Conservation (phyloP, 2,797 vertebrate genomes). For the Harpagifer antarcticus region DNA sequence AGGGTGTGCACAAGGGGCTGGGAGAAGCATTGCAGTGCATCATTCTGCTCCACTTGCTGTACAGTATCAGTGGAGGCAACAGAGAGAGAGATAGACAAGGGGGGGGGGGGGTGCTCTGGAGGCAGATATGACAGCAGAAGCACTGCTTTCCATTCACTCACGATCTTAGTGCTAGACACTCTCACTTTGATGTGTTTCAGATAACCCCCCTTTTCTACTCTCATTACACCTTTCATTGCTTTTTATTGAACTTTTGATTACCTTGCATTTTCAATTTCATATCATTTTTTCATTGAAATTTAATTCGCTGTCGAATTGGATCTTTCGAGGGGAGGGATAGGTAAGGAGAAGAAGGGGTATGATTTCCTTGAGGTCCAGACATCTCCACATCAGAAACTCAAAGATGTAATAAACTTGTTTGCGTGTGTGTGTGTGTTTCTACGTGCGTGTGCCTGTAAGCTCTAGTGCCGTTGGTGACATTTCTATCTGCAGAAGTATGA, state of each 20-base stretch:
- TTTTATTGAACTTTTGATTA: constrained; percentile 76
- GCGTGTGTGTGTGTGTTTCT: not conserved
- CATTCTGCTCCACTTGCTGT: constrained; percentile 87
- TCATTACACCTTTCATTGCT: constrained; percentile 73
- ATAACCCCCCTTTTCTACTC: constrained; percentile 67
- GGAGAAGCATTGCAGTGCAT: constrained; percentile 78
- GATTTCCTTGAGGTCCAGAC: constrained; percentile 70
- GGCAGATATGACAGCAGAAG: constrained; percentile 60
- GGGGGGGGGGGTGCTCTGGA: constrained; percentile 38
- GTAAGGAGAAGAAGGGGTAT: constrained; percentile 55
- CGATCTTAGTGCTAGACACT: constrained; percentile 40
- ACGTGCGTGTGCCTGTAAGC: constrained; percentile 34
- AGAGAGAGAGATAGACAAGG: constrained; percentile 41
- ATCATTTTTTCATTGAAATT: constrained; percentile 69
- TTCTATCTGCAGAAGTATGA: constrained; percentile 72
- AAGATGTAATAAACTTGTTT: constrained; percentile 1
- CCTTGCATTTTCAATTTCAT: constrained; percentile 70
- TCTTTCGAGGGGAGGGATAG: constrained; percentile 57
- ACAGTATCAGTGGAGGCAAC: constrained; percentile 65
- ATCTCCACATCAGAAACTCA: constrained; percentile 59
- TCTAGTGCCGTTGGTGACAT: constrained; percentile 66
- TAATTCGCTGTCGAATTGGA: constrained; percentile 64
- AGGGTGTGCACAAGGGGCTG: constrained; percentile 47
- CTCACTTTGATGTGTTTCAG: constrained; percentile 66
- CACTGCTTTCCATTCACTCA: constrained; percentile 40